Evolutionary conservation across 2,888 invertebrate genomes (phyloP), one percentile per base, ranked within the genome.

Genomic region (Leptopilina syphax): DNA sequence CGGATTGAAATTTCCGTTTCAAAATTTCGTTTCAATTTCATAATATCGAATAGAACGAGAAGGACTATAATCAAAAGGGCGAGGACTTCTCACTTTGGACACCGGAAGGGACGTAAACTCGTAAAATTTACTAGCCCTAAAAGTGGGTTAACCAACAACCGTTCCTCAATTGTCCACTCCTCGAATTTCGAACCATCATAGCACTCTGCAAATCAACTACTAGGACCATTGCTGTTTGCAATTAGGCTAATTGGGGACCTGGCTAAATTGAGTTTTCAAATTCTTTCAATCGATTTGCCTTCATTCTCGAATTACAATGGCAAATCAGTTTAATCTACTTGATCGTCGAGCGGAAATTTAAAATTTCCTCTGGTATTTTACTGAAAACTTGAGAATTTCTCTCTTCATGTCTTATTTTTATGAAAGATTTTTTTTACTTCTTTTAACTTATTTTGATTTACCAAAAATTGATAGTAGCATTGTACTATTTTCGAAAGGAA

Each of bases 111-210:
- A 18, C n/a, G 44, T 68, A 47, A 68, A 24, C 10, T 47, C 4
- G 18, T 44, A 47, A 65, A 65, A 68, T 68, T 47, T 18, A 68
- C 24, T 68, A 24, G 13, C n/a, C 47, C 67, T 18, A 68, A 68
- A 68, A 68, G 24, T 68, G 50, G 68, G 68, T 68, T 68, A 67
- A 67, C 44, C 67, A 67, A n/a, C 67, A 18, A 44, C 47, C 18
- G 47, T 68, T 68, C 50, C 47, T 47, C 18, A 68, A 68, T 50
- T 47, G 50, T 68, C 24, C 68, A 24, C 47, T 7, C 47, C 12
- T 68, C 50, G 68, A 68, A 68, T 68, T 68, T 68, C 50, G 24
- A 18, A 67, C 47, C 44, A 44, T 44, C 50, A 47, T 50, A 50
- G 68, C 9, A 47, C 24, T 68, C n/a, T 68, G 12, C 24, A 24